Evolutionary conservation across 2,888 invertebrate genomes (phyloP).

Genomic region (Watsonalla binaria): DNA sequence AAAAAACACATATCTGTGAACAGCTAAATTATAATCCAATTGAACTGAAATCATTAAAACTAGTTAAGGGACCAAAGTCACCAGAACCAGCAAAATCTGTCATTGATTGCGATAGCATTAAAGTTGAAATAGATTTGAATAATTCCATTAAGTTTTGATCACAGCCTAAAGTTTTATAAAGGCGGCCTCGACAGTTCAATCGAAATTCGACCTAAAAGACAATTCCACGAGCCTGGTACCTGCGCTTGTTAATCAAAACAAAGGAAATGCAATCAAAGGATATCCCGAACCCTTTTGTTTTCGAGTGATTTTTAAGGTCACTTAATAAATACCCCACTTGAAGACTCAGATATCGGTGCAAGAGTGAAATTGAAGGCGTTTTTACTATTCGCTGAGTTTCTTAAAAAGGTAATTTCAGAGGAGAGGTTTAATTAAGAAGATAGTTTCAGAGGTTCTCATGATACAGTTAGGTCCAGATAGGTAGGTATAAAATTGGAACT

Average conservation of each 20-base stretch:
- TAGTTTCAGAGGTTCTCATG: not conserved
- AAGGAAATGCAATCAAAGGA: slow-evolving; percentile 21
- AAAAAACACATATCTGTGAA: too few relatives aligned
- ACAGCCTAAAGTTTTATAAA: not conserved
- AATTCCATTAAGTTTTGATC: not conserved
- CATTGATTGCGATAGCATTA: not conserved
- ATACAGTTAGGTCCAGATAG: too few relatives aligned
- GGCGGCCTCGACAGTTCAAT: not conserved
- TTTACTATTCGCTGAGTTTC: not conserved
- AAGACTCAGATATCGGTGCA: slow-evolving; percentile 10
- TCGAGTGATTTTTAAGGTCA: slow-evolving; percentile 24
- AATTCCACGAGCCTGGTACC: not conserved
- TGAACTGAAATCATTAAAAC: not conserved
- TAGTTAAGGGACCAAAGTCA: not conserved
- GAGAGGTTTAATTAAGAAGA: too few relatives aligned
- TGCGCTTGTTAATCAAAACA: slow-evolving; percentile 6
- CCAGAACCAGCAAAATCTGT: not conserved
- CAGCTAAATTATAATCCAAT: too few relatives aligned
- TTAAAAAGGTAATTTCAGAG: too few relatives aligned
- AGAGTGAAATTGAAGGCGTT: not conserved
- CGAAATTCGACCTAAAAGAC: not conserved
- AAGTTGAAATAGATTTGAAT: not conserved
- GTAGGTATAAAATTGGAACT: too few relatives aligned
- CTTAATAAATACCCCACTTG: slow-evolving; percentile 25
- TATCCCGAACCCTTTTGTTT: slow-evolving; percentile 27